Conservation (phyloP, 2,797 vertebrate genomes). For the Paramormyrops hopkinsi region DNA sequence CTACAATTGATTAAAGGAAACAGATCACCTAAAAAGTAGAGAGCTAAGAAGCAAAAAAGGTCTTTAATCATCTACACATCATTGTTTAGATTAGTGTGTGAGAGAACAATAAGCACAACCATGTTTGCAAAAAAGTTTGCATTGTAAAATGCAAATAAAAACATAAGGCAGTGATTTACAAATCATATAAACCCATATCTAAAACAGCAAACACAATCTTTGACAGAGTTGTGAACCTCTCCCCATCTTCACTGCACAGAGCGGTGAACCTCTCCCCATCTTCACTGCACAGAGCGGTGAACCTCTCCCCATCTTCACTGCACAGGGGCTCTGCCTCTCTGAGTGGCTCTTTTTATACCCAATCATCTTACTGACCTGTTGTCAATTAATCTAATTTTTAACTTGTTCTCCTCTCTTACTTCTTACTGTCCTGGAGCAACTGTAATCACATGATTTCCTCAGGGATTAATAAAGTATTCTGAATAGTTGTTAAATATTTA, state of each 20-base stretch:
- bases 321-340: neutral
- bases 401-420: neutral
- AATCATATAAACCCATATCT: neutral
- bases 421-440: neutral
- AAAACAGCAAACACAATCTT: neutral
- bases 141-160: neutral
- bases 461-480: too few relatives aligned
- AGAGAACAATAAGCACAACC: neutral
- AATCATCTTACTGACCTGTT: neutral
- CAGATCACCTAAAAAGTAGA: neutral
- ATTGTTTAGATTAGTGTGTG: neutral
- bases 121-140: neutral
- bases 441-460: too few relatives aligned
- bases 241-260: too few relatives aligned
- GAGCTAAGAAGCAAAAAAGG: neutral
- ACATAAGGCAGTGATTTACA: neutral
- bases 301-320: neutral
- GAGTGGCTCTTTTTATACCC: neutral
- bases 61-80: neutral
- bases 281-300: too few relatives aligned
- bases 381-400: neutral
- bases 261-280: neutral
- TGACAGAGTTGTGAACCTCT: neutral
- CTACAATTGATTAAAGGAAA: neutral
- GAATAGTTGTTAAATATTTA: too few relatives aligned